These are phyloP conservation scores for Cryptoleucopteryx plumbea DNA, from an alignment of 2,113 vertebrate genomes.

Conservation along the genomic window DNA sequence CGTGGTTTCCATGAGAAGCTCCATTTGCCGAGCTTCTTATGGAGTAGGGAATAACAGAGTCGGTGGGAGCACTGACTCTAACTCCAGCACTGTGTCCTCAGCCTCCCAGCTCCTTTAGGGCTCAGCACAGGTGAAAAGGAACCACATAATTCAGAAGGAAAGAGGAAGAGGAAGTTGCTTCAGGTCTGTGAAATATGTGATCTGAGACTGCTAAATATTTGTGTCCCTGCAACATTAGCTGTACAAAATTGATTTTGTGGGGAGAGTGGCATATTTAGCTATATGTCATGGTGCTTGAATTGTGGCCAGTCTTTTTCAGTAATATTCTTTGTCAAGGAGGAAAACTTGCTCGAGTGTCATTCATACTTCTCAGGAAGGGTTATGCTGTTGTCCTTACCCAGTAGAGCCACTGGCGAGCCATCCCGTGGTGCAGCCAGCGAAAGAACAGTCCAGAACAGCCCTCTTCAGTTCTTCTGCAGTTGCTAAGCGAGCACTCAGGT, in stretches of 20 bases:
- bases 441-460: constrained; percentile 83
- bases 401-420: constrained; percentile 84
- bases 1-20: background rate
- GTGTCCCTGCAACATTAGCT: background rate
- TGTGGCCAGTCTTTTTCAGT: background rate
- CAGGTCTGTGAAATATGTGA: background rate
- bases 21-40: background rate
- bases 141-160: background rate
- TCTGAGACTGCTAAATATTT: background rate
- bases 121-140: background rate
- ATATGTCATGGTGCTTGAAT: background rate
- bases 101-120: background rate
- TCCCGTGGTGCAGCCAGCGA: constrained; percentile 80
- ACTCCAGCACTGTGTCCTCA: background rate
- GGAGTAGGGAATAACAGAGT: background rate
- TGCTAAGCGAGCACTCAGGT: constrained; percentile 78
- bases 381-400: constrained; percentile 78
- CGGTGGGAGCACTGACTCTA: background rate
- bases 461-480: constrained; percentile 82
- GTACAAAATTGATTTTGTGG: background rate
- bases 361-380: background rate
- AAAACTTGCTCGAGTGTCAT: background rate
- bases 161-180: background rate
- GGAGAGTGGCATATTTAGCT: background rate
- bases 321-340: background rate